These are phyloP conservation scores for Diogma glabrata DNA, from an alignment of 2,888 invertebrate genomes.

Conservation along the genomic window DNA sequence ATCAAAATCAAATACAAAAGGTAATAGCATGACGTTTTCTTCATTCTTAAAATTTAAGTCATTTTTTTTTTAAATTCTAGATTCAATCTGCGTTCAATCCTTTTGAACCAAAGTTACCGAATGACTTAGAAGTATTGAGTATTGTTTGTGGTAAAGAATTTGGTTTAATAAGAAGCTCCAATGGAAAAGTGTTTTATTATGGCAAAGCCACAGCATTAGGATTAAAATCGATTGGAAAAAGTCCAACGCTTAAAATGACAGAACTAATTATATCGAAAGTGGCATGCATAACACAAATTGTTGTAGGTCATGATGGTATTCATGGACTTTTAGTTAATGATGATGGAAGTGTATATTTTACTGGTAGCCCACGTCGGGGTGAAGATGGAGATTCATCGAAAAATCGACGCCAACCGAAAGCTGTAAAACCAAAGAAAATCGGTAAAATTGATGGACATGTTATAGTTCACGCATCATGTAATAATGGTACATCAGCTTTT, in stretches of 20 bases:
- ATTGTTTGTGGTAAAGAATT: slow-evolving; percentile 86
- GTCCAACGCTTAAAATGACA: slow-evolving; percentile 37
- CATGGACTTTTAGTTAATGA: slow-evolving; percentile 86
- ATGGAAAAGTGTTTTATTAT: slow-evolving; percentile 79
- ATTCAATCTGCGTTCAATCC: slow-evolving; percentile 42
- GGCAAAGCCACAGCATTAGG: slow-evolving; percentile 81
- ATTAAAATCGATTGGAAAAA: slow-evolving; percentile 48
- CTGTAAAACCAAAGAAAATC: slow-evolving; percentile 86
- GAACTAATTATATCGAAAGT: slow-evolving; percentile 55
- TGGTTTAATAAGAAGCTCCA: slow-evolving; percentile 67
- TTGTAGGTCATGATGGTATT: slow-evolving; percentile 87
- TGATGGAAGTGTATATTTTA: slow-evolving; percentile 81
- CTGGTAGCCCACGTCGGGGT: slow-evolving; percentile 71
- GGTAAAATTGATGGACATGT: slow-evolving; percentile 77
- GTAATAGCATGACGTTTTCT: slow-evolving; percentile 12
- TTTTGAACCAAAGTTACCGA: slow-evolving; percentile 44
- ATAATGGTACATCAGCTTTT: slow-evolving; percentile 88
- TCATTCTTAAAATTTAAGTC: background rate
- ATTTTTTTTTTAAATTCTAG: slow-evolving; percentile 27
- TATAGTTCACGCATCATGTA: slow-evolving; percentile 77
- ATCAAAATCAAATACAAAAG: slow-evolving; percentile 36
- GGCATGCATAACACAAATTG: slow-evolving; percentile 62
- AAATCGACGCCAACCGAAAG: slow-evolving; percentile 74
- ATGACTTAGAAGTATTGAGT: slow-evolving; percentile 68
- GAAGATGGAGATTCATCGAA: slow-evolving; percentile 84